Evolutionary conservation across 2,888 invertebrate species (phyloP), one percentile per base, ranked within the genome.

Genomic region (Allygus modestus): DNA sequence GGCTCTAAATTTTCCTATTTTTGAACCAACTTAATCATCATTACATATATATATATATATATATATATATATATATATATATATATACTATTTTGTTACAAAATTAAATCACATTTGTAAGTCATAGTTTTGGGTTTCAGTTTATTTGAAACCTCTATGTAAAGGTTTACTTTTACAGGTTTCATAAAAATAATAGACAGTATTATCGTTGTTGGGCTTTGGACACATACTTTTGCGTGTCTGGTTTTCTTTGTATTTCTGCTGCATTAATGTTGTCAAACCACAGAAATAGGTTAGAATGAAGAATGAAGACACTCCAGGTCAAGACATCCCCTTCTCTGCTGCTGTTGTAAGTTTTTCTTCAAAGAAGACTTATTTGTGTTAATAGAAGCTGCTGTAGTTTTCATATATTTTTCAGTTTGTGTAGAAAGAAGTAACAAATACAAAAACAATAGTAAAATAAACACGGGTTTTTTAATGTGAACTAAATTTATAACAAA

Each of bases 331-430:
- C 51, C 4, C 23, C 26, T 12, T 26, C 51, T 20, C 28, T 23
- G 26, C 46, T 43, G 77, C 77, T 20, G 77, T 46, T 77, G 77
- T 77, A 77, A 77, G 77, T 77, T 77, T 73, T 77, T 77, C 77
- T 77, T 41, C 77, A 46, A 46, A 41, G 77, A 77, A 77, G 77
- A 77, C 26, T 51, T 77, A 77, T 77, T 77, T 77, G 77, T 77
- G 77, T 77, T 77, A 41, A 46, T 77, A 77, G 77, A 77, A 46
- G 77, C 77, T 77, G 77, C 46, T 41, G 77, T 77, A 77, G 77
- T 77, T 77, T 41, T 43, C 26, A 28, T 4, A 26, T 51, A 26
- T 46, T 41, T 43, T 77, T 15, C 41, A 41, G 43, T 77, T n/a
- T 77, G 77, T 77, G 77, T 46, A 11, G 51, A 23, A 77, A 77